Evolutionary conservation across 2,888 invertebrate species (phyloP).

Genomic region (Drosophila pseudotakahashii): DNA sequence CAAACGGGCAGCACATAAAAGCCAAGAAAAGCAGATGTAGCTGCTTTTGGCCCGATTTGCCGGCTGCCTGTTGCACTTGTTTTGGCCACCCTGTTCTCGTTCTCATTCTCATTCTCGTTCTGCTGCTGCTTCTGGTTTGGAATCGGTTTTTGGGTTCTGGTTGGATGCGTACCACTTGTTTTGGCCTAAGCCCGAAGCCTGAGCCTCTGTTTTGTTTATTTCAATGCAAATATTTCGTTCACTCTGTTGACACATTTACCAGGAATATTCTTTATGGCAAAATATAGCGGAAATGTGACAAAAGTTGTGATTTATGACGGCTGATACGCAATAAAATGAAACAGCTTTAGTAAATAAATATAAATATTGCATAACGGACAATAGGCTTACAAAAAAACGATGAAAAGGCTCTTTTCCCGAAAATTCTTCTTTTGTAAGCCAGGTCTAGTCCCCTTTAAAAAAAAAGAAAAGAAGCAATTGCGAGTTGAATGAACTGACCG

Average conservation of each 20-base stretch:
- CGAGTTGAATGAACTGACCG: slow-evolving; percentile 63
- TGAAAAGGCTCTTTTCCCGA: slow-evolving; percentile 1
- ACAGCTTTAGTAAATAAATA: slow-evolving; percentile 1
- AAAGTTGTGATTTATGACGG: slow-evolving; percentile 24
- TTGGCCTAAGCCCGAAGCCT: slow-evolving; percentile 8
- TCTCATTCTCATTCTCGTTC: slow-evolving; percentile 9
- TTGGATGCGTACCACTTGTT: slow-evolving; percentile 47
- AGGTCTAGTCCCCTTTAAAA: slow-evolving; percentile 24
- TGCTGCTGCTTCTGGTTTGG: slow-evolving; percentile 43
- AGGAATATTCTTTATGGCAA: not conserved
- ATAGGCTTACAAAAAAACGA: not conserved
- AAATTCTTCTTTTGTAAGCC: slow-evolving; percentile 10
- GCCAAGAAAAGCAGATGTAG: slow-evolving; percentile 18
- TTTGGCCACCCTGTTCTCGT: slow-evolving; percentile 51
- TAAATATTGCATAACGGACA: slow-evolving; percentile 5
- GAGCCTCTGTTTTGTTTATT: slow-evolving; percentile 14
- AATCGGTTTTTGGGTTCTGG: slow-evolving; percentile 29
- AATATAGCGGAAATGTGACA: slow-evolving; percentile 16
- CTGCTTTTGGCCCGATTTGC: slow-evolving; percentile 28
- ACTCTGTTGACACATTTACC: slow-evolving; percentile 11
- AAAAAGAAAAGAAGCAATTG: slow-evolving; percentile 44
- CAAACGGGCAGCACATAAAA: slow-evolving; percentile 6
- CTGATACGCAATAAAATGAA: slow-evolving; percentile 5
- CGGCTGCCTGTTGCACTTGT: slow-evolving; percentile 36
- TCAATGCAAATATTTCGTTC: slow-evolving; percentile 51